Evolutionary conservation across 1,140 invertebrate species (phyloP).

Genomic region (Camponotus pennsylvanicus): DNA sequence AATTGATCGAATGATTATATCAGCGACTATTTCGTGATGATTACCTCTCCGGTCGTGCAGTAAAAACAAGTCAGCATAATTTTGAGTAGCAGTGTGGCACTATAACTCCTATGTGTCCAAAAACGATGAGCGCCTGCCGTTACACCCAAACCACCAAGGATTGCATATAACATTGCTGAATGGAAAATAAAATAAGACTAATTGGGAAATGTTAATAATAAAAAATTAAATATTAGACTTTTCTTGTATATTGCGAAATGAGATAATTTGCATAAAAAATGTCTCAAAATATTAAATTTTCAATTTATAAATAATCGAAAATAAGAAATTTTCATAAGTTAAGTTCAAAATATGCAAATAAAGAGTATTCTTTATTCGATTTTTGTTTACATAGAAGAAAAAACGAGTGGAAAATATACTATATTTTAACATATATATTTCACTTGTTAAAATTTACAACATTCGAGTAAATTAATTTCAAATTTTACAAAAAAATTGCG

Average conservation of each 20-base stretch:
- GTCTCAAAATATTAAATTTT: constrained; percentile 1
- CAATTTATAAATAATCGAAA: neutral
- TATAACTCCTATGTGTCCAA: constrained; percentile 94
- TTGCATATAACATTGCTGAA: constrained; percentile 69
- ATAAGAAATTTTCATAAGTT: neutral
- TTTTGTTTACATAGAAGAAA: too few species aligned
- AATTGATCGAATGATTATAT: neutral
- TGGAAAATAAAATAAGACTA: neutral
- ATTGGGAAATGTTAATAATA: neutral
- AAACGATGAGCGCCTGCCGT: constrained; percentile 95
- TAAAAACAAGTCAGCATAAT: constrained; percentile 84
- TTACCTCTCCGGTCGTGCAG: constrained; percentile 82
- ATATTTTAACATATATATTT: neutral
- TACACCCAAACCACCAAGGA: constrained; percentile 87
- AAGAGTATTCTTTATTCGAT: neutral
- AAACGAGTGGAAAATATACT: neutral
- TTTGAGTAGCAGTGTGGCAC: constrained; percentile 91
- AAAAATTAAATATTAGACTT: neutral
- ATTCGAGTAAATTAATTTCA: neutral
- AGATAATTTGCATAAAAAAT: neutral
- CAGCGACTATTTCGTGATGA: neutral
- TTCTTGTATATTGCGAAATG: too few species aligned
- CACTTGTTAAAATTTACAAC: neutral
- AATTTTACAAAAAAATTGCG: neutral
- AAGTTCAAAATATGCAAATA: neutral